Evolutionary conservation across 1,140 invertebrate genomes (phyloP).

Genomic region (Pogonognathellus flavescens): DNA sequence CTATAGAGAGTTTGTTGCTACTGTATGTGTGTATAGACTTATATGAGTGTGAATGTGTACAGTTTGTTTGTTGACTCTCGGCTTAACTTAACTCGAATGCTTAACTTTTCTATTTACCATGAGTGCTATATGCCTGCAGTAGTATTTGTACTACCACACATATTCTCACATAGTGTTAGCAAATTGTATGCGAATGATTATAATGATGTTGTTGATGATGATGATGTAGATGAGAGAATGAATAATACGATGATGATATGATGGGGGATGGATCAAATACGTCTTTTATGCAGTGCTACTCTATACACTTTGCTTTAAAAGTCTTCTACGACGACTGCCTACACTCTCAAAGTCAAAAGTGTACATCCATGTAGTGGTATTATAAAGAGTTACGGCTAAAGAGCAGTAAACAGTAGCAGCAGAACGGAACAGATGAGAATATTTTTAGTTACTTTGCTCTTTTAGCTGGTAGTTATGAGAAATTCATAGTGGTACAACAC

Average conservation of each 20-base stretch:
- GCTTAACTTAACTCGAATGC: constrained; percentile 10
- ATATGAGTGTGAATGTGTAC: background rate
- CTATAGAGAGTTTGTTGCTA: constrained; percentile 20
- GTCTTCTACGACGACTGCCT: no score
- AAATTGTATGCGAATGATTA: no score
- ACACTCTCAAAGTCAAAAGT: no score
- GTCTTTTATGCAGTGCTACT: no score
- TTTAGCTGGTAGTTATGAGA: background rate
- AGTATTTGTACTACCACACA: background rate
- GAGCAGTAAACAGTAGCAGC: background rate
- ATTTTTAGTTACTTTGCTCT: constrained; percentile 39
- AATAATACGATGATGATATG: no score
- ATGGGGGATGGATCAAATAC: no score
- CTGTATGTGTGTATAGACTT: background rate
- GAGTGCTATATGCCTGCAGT: background rate
- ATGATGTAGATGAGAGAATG: no score
- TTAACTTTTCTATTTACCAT: background rate
- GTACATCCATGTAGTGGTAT: no score
- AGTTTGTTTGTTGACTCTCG: constrained; percentile 40
- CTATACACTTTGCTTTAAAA: no score
- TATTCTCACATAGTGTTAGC: no score
- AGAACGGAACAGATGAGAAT: constrained; percentile 7
- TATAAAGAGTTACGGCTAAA: background rate
- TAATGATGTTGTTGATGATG: no score
- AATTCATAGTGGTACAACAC: background rate